Evolutionary conservation across 2,888 invertebrate genomes (phyloP).

Genomic region (Sicus ferrugineus): DNA sequence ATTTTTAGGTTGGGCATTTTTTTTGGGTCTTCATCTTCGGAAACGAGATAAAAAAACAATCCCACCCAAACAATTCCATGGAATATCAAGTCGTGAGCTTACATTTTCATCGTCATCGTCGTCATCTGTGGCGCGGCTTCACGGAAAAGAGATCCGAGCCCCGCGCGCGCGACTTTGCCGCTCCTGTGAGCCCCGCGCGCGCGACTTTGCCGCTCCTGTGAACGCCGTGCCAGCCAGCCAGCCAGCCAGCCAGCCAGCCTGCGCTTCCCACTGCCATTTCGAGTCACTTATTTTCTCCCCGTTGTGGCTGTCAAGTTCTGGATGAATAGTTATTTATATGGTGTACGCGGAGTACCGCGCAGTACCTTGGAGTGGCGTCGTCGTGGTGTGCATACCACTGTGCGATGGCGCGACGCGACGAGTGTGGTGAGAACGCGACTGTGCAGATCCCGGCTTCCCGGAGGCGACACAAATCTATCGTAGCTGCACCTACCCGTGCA

Average conservation of each 20-base stretch:
- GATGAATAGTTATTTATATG: conserved; percentile 25
- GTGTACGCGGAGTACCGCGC: background rate
- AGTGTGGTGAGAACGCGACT: conserved; percentile 9
- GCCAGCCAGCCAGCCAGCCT: too few relatives aligned
- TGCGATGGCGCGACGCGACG: background rate
- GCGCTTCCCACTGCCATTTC: conserved; percentile 23
- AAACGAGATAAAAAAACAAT: background rate
- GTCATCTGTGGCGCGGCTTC: conserved; percentile 1
- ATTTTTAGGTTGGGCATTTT: background rate
- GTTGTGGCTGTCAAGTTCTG: conserved; percentile 18
- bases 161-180: too few relatives aligned
- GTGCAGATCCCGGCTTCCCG: background rate
- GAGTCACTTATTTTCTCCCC: background rate
- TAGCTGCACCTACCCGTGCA: background rate
- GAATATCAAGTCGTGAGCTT: background rate
- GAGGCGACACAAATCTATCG: background rate
- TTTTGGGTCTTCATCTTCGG: background rate
- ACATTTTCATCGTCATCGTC: background rate
- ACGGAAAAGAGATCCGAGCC: too few relatives aligned
- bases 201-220: too few relatives aligned
- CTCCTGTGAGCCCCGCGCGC: too few relatives aligned
- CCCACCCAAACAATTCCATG: background rate
- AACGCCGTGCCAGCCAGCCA: background rate
- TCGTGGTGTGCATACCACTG: conserved; percentile 29
- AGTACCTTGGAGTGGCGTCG: conserved; percentile 8